These are phyloP conservation scores for Sciurus carolinensis DNA, from an alignment of 2,797 vertebrate species.

Conservation along the genomic window DNA sequence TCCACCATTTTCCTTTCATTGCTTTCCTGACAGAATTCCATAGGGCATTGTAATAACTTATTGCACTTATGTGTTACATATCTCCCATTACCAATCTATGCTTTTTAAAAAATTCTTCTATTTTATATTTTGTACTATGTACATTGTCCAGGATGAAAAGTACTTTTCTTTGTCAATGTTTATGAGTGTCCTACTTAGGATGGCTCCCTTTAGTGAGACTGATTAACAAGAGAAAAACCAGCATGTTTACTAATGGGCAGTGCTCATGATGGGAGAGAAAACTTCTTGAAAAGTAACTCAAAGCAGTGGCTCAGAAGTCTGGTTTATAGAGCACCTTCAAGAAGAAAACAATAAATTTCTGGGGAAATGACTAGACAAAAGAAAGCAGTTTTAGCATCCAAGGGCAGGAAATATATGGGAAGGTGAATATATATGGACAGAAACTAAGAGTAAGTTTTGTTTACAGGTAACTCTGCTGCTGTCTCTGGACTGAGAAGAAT, in stretches of 20 bases:
- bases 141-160: neutral
- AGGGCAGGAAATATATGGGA: neutral
- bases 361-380: neutral
- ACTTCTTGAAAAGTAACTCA: neutral
- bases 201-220: neutral
- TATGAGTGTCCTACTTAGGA: neutral
- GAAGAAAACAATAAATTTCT: neutral
- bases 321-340: neutral
- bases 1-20: neutral
- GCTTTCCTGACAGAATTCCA: neutral
- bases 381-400: neutral
- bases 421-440: neutral
- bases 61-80: neutral
- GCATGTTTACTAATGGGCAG: neutral
- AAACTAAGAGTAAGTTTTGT: neutral
- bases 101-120: neutral
- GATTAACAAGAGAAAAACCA: neutral
- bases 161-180: neutral
- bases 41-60: neutral
- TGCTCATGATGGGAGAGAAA: neutral
- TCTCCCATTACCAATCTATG: neutral
- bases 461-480: neutral
- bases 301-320: neutral
- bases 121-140: neutral
- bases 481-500: neutral